Base-by-base conservation (phyloP, 2,888 invertebrate genomes). In the Chymomyza procnemis region DNA sequence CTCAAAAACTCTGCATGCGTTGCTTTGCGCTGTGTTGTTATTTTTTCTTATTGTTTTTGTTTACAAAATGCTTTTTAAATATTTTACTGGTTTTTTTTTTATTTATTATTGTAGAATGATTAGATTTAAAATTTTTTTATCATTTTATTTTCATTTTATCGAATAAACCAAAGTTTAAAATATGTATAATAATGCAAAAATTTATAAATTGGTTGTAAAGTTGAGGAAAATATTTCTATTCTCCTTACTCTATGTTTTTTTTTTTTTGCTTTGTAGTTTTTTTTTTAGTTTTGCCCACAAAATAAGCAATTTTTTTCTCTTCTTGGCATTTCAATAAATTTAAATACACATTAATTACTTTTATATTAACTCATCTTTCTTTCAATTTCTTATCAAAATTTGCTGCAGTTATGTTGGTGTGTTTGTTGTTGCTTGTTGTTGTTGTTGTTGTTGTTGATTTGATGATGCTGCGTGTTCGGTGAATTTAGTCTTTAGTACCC, bases 401-500 rank as follows among this genome's bases (percentile, higher is more conserved):
- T 69, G 67, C 70, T 80, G 78, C 67, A 77, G 68, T 62, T 61
- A 61, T 62, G 70, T 75, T 78, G 75, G 55, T 76, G 74, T 63
- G 71, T 69, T 75, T 56, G 67, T 71, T 71, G 71, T 66, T 73
- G 71, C 64, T 75, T 78, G 70, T 74, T 85, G 76, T 69, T 76
- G 76, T 64, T 78, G 81, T 67, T 73, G 61, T 67, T 64, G 65
- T 67, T 74, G 81, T 80, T 75, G 85, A 67, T n/a, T 67, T 68
- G 73, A 41, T 41, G 34, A 41, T 41, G 34, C 34, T 41, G 34
- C 34, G 12, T 41, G n/a, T 64, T 34, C 58, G 76, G 72, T 81
- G 73, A n/a, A 75, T 80, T 78, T 90, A 89, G 89, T 89, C 87
- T 94, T 95, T 97, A 97, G 95, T 96, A 97, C 94, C 97, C 97